Evolutionary conservation across 1,140 invertebrate species (phyloP), one percentile per base, ranked within the genome.

Genomic region (Neodiprion fabricii): DNA sequence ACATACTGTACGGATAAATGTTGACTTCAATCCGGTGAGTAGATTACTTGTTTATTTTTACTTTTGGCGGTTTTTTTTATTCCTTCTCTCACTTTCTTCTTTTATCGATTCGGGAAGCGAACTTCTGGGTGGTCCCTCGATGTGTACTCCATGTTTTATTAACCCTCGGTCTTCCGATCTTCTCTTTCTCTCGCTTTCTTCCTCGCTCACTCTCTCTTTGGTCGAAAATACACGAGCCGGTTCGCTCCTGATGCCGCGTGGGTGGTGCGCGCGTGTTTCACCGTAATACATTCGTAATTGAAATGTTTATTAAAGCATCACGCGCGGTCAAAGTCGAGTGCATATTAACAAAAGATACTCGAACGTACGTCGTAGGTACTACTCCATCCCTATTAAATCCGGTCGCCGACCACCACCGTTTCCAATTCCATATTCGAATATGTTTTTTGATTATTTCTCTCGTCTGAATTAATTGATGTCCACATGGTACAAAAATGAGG

Each of bases 51-150:
- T 40, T 40, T 40, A 40, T 40, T 40, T 40, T 40, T 40, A 5
- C 5, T 40, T 40, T 3, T 40, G 28, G 28, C 28, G 28, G 28
- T 5, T 40, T 40, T 40, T 40, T 14, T 61, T 61, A 14, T 17
- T 14, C 53, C n/a, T 61, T 61, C 11, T 9, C n/a, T 61, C n/a
- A 61, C n/a, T 61, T 61, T 61, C 53, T 61, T 17, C 77, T 72
- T 77, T 84, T 84, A 84, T 85, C 84, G 84, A 85, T 85, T 85
- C 80, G 81, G 82, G 82, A 82, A 85, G 84, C 79, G 71, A 76
- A 80, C 79, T 85, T 78, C 79, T 80, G 84, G 84, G 84, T 85
- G 84, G 84, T 85, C 84, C 76, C 72, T 72, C 76, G 75, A 75
- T 78, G 75, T 83, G 82, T 7, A 69, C 67, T 47, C 17, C 11